Evolutionary conservation across 2,888 invertebrate genomes (phyloP), one percentile per base, ranked within the genome.

Genomic region (Lomographa bimaculata): DNA sequence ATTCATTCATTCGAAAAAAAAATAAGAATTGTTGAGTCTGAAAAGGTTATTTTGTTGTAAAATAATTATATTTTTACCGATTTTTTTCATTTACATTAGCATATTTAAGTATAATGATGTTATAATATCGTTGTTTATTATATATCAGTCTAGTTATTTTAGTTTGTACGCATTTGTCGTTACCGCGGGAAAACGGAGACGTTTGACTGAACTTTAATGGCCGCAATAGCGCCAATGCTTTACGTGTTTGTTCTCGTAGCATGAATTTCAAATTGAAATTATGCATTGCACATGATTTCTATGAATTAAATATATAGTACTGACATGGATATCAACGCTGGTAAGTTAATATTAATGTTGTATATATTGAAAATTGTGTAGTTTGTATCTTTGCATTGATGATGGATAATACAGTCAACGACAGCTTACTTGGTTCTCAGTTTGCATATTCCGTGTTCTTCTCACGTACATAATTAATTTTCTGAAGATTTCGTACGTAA

Each of bases 171-270:
- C 57, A 49, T 57, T 37, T 45, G 46, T 36, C 58, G 64, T 80
- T 77, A 82, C 82, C 87, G 87, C 87, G 87, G 87, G 87, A 87
- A 87, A 87, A 81, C 74, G 79, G 40, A 76, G 68, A 83, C 83
- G 81, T 84, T 83, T 80, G 81, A 83, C 78, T 80, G 48, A 47
- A 71, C 74, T 73, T 51, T 86, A 87, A 89, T 89, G 89, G 89
- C 89, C 89, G 89, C 89, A 85, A 75, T 76, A 86, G 84, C 86
- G 84, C 84, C 84, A 86, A 86, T 86, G 81, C 85, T 75, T 73
- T 76, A 76, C 72, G 75, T 84, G 81, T 85, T 82, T 81, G 79
- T 67, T 74, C 71, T 54, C 64, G 52, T 47, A 65, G 56, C 61
- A 74, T 80, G 74, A 76, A 75, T 65, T 71, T 64, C 59, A 57